Percentiles rank a stretch among this genome's conserved stretches.
Conservation (phyloP, 2,797 vertebrate species). For the Numenius phaeopus region DNA sequence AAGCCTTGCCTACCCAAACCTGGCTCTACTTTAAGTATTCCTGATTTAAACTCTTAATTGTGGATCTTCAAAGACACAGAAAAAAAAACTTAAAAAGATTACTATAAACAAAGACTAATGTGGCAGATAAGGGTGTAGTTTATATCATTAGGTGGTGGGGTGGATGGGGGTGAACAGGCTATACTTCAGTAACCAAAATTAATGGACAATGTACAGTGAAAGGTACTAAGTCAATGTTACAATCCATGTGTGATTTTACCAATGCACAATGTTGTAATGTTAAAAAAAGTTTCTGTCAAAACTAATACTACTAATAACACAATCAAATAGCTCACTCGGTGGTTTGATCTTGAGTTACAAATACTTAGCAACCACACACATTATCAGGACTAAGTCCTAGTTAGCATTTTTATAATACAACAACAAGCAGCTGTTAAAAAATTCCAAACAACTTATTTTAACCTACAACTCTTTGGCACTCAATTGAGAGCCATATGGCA, state of each 20-base stretch:
- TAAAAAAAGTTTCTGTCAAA: not conserved
- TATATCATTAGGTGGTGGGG: not conserved
- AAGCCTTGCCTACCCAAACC: not conserved
- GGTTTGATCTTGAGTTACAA: not conserved
- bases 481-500: rapidly evolving
- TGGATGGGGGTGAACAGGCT: not conserved
- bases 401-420: not conserved
- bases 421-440: not conserved
- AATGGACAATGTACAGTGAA: not conserved
- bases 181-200: not conserved
- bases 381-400: not conserved
- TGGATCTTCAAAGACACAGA: too few species aligned
- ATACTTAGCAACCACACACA: not conserved
- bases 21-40: not conserved
- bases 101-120: not conserved
- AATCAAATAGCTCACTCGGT: not conserved
- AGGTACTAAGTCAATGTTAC: not conserved
- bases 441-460: not conserved
- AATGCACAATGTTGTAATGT: not conserved
- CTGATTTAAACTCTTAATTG: too few species aligned
- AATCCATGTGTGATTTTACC: not conserved
- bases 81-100: not conserved
- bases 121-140: not conserved
- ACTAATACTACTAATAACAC: not conserved
- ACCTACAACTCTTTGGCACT: not conserved